Evolutionary conservation across 2,797 vertebrate species (phyloP), one percentile per base, ranked within the genome.

Genomic region (Liparis tanakae): DNA sequence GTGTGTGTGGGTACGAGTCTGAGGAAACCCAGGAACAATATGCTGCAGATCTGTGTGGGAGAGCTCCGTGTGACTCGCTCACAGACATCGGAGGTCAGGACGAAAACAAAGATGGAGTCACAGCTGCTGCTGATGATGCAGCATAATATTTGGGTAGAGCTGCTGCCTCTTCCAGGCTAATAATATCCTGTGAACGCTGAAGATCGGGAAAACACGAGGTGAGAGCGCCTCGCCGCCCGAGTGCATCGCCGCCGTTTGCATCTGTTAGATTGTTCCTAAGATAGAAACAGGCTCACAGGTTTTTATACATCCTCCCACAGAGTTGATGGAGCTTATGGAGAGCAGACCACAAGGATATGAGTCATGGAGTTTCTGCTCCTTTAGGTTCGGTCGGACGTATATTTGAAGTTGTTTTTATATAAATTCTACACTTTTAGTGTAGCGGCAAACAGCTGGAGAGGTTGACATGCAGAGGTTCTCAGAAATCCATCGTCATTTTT

Each of bases 161-260:
- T 39, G 80, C 68, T 70, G 72, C 76, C 56, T 74, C 65, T 81
- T 50, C 76, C 81, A 72, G 68, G 80, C 82, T 93, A 90, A 92
- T 89, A 92, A 89, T 89, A 89, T 66, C 81, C 56, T 2, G 48
- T 72, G 83, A 74, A 86, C 78, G 39, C 87, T 85, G 88, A 87
- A 88, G 84, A 89, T 84, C 85, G 76, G 77, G 66, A 87, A 86
- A 87, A 86, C 83, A 86, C 72, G 79, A 89, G 88, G 91, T 91
- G 89, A 87, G 84, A 90, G 67, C 76, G 74, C 77, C 78, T 81
- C 71, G 44, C 78, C 79, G 89, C 73, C 83, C 79, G 86, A 77
- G 65, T 87, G 90, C 91, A 87, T 94, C 92, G 92, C 65, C n/a
- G 17, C 53, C 57, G 72, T 90, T 89, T 72, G 67, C 80, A 83